Base-by-base conservation (phyloP, 2,797 vertebrate genomes). In the Chelon auratus region DNA sequence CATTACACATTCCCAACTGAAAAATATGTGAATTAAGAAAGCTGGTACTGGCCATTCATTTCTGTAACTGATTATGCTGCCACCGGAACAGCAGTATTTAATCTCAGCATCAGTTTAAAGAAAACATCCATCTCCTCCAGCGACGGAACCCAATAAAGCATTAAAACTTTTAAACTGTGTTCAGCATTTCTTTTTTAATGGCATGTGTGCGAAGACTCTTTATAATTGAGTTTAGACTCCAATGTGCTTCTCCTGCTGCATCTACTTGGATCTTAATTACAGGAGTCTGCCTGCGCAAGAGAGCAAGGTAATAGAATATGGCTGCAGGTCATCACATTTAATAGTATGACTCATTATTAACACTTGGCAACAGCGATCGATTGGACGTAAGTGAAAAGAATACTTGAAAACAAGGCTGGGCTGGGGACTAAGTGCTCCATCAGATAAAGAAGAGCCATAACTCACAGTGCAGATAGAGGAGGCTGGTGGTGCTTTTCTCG, bases 311-410 rank as follows among this genome's bases (percentile, higher is more conserved):
- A 89, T 77, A 82, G 78, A 82, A 88, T 86, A 86, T 42, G 45
- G 75, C 82, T 39, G 26, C 58, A 77, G 87, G 87, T 90, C 90
- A 91, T 89, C 82, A 59, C 82, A 86, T 90, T 91, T 90, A 89
- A 90, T 86, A 89, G 77, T 79, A 86, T 91, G 89, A 92, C 89
- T 92, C 90, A 92, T 92, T 83, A 91, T 92, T 92, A 92, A 89
- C 88, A 87, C 87, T 69, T 62, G 77, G 79, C 79, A 70, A 77
- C 77, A 76, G 80, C 62, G 30, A 92, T 92, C 81, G 78, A 92
- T 90, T 18, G 56, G 43, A 47, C 18, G 14, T 71, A 88, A 92
- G 88, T 87, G 86, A 89, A 91, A 91, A 78, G 72, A 88, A 91
- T 78, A 78, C 86, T 87, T 71, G 75, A 84, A 84, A 89, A 87